Evolutionary conservation across 1,140 invertebrate species (phyloP).

Genomic region (Hylyphantes graminicola): DNA sequence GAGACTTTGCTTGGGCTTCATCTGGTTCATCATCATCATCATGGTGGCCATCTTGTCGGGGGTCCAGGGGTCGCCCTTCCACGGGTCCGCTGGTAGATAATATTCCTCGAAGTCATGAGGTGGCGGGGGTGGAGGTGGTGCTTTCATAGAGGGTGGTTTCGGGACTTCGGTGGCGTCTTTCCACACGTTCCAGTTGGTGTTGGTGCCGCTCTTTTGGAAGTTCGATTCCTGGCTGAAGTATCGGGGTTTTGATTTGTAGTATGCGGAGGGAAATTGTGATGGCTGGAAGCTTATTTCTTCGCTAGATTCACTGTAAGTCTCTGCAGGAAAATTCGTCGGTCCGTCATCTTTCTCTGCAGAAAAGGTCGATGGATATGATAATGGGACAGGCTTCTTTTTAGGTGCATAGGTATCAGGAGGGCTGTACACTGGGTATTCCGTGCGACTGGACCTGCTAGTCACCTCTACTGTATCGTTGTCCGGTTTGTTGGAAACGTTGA

Average conservation of each 20-base stretch:
- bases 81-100: slow-evolving; percentile 14
- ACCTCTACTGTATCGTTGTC: background rate
- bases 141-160: slow-evolving; percentile 9
- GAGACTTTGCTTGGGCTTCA: slow-evolving; percentile 10
- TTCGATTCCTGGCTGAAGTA: background rate
- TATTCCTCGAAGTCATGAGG: slow-evolving; percentile 32
- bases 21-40: slow-evolving; percentile 32
- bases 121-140: background rate
- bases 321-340: background rate
- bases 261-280: background rate
- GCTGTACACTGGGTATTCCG: slow-evolving; percentile 28
- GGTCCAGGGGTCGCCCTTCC: slow-evolving; percentile 39
- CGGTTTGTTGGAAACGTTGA: no score
- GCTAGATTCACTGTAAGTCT: background rate
- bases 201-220: slow-evolving; percentile 41
- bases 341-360: background rate
- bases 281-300: background rate
- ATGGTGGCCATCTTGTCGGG: slow-evolving; percentile 35
- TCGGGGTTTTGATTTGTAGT: slow-evolving; percentile 20
- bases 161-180: slow-evolving; percentile 20
- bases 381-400: background rate
- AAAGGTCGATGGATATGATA: background rate
- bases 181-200: slow-evolving; percentile 51
- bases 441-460: background rate
- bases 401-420: slow-evolving; percentile 30